Percentiles rank a stretch among this genome's conserved stretches.
These are phyloP conservation scores for Corynorhinus townsendii DNA, from an alignment of 2,113 vertebrate species.

Conservation along the genomic window DNA sequence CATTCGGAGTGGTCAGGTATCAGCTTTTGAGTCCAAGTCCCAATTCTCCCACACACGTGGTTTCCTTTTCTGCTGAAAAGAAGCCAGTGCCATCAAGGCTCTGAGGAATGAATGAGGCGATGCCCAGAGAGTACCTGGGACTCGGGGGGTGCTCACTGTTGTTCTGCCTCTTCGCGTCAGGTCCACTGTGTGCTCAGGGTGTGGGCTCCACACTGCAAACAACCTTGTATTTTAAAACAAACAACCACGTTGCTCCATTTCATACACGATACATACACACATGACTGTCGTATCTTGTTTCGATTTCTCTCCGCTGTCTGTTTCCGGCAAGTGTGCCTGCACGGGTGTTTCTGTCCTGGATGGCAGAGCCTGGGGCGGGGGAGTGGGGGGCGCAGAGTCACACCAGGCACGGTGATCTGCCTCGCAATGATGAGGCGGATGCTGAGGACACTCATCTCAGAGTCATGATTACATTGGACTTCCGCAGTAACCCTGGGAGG, in stretches of 20 bases:
- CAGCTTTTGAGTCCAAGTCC: neutral
- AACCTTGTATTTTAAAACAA: neutral
- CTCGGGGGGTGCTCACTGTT: accelerated
- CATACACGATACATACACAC: neutral
- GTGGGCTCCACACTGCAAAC: neutral
- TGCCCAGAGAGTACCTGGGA: neutral
- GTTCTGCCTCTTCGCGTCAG: neutral
- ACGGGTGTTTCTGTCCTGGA: neutral
- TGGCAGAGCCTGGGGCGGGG: neutral
- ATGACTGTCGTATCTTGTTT: neutral
- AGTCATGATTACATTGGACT: neutral
- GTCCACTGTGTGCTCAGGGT: neutral
- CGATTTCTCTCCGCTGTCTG: constrained; percentile 5
- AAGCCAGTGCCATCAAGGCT: neutral
- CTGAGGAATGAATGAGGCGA: neutral
- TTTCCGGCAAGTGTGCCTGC: neutral
- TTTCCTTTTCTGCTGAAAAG: neutral
- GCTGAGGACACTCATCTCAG: accelerated
- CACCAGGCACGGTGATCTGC: neutral
- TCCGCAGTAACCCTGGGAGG: neutral
- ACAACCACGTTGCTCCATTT: neutral
- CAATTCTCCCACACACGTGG: accelerated
- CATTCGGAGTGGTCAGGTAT: neutral
- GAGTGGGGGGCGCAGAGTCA: neutral
- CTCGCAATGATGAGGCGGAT: accelerated